Evolutionary conservation across 2,888 invertebrate species (phyloP).

Genomic region (Cheilosia pagana): DNA sequence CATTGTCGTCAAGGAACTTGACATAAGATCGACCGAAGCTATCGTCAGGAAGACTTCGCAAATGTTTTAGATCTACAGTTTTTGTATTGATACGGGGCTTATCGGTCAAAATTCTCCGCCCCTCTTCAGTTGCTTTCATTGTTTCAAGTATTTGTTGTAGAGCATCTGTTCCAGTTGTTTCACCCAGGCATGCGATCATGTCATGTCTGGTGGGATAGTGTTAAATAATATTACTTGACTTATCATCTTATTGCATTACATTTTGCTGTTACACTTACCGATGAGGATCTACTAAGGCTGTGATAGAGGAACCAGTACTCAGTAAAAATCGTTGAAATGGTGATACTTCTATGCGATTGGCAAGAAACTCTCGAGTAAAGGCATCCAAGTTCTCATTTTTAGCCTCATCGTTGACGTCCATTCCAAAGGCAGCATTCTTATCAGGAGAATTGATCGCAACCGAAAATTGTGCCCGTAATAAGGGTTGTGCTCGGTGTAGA

Average conservation of each 20-base stretch:
- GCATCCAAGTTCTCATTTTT: conserved; percentile 78
- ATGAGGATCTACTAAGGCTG: conserved; percentile 92
- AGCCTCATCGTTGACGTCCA: neutral
- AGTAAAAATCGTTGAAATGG: conserved; percentile 91
- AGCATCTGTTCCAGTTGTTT: conserved; percentile 92
- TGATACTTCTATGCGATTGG: conserved; percentile 87
- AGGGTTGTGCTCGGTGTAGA: neutral
- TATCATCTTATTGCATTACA: neutral
- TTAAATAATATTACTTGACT: neutral
- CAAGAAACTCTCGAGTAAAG: conserved; percentile 87
- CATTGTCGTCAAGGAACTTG: conserved; percentile 91
- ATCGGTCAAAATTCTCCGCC: conserved; percentile 89
- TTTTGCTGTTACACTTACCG: conserved; percentile 80
- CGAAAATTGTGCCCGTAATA: conserved; percentile 20
- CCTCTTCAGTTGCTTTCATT: conserved; percentile 92
- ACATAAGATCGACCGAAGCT: conserved; percentile 94
- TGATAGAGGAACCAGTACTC: conserved; percentile 93
- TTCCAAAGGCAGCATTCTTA: conserved; percentile 8
- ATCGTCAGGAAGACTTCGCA: conserved; percentile 89
- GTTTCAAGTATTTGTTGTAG: conserved; percentile 88
- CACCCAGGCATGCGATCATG: conserved; percentile 97
- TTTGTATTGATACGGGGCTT: conserved; percentile 94
- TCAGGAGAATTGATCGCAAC: conserved; percentile 7
- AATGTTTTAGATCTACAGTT: conserved; percentile 89
- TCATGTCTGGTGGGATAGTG: conserved; percentile 86